Conservation (phyloP, 2,113 vertebrate genomes). For the Corythaeola cristata region DNA sequence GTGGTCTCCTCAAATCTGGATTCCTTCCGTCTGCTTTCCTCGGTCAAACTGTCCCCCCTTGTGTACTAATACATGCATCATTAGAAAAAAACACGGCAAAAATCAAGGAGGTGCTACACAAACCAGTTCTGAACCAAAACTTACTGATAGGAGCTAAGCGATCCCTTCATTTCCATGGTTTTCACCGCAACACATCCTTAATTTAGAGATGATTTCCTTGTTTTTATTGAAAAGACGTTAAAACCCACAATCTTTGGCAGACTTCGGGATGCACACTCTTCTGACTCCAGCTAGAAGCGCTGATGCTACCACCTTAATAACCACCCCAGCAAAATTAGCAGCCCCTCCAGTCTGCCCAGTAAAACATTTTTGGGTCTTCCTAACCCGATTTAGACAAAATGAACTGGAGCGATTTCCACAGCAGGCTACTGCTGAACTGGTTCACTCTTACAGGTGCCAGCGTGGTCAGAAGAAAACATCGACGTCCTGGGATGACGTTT, state of each 20-base stretch:
- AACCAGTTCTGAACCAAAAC: not conserved
- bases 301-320: not conserved
- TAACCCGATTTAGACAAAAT: no score
- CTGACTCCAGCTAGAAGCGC: not conserved
- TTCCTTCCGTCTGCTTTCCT: not conserved
- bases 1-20: not conserved
- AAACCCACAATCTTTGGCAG: not conserved
- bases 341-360: not conserved
- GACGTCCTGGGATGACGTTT: not conserved
- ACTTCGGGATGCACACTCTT: not conserved
- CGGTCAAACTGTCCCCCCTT: not conserved
- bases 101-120: not conserved
- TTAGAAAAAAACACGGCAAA: not conserved
- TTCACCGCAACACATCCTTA: fast-evolving
- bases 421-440: not conserved
- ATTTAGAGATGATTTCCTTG: fast-evolving
- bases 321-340: not conserved
- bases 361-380: no score
- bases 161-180: fast-evolving
- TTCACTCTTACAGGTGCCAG: not conserved
- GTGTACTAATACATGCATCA: fast-evolving
- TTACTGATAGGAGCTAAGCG: not conserved
- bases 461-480: not conserved
- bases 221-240: not conserved
- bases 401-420: fast-evolving